Evolutionary conservation across 2,888 invertebrate species (phyloP).

Genomic region (Graphium colonna): DNA sequence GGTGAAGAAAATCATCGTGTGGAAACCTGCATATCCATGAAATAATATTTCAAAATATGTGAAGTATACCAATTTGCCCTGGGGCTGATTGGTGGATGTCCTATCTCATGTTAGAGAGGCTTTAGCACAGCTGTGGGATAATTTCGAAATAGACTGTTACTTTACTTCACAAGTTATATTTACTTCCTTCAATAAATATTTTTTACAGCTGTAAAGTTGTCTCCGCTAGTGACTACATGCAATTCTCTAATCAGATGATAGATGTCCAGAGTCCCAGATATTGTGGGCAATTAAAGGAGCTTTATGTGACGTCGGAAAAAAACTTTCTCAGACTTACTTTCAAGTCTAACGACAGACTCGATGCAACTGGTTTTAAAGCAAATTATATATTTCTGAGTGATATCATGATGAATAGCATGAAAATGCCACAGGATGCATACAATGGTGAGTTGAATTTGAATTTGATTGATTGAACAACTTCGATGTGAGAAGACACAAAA

Average conservation of each 20-base stretch:
- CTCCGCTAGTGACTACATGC: slow-evolving; percentile 96
- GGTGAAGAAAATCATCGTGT: too few species aligned
- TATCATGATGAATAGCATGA: slow-evolving; percentile 77
- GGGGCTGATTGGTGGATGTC: too few species aligned
- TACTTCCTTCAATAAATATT: too few species aligned
- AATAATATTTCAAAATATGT: too few species aligned
- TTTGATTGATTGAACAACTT: too few species aligned
- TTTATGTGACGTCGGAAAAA: slow-evolving; percentile 90
- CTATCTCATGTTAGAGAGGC: too few species aligned
- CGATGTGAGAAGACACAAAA: too few species aligned
- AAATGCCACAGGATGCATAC: slow-evolving; percentile 51
- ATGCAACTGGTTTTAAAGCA: slow-evolving; percentile 96
- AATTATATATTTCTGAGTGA: slow-evolving; percentile 91
- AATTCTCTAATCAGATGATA: slow-evolving; percentile 95
- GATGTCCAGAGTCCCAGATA: slow-evolving; percentile 90
- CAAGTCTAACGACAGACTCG: slow-evolving; percentile 94
- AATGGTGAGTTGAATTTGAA: slow-evolving; percentile 38
- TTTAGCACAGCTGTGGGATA: too few species aligned
- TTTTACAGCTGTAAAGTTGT: slow-evolving; percentile 90
- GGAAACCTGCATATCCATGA: too few species aligned
- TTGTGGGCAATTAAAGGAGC: slow-evolving; percentile 90
- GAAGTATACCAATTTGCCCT: too few species aligned
- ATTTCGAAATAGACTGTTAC: too few species aligned
- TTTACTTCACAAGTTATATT: too few species aligned
- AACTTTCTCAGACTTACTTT: slow-evolving; percentile 96